Percentiles rank a stretch among this genome's conserved stretches.
These are phyloP conservation scores for Nyctereutes procyonoides DNA, from an alignment of 2,113 vertebrate genomes.

Conservation along the genomic window DNA sequence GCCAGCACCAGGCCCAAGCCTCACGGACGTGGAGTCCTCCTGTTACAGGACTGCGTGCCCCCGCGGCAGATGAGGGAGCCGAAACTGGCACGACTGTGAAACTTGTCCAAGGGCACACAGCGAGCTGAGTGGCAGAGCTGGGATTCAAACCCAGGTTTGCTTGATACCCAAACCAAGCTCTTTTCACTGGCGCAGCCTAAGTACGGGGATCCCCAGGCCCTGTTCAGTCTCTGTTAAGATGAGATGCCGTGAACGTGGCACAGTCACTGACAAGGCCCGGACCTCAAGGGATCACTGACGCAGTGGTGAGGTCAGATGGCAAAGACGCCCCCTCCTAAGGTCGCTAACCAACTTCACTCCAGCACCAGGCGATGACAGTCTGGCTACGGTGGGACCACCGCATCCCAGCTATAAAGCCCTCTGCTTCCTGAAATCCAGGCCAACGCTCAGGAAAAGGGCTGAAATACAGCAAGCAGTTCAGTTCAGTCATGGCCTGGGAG, in stretches of 20 bases:
- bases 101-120: neutral
- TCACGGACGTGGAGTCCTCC: neutral
- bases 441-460: neutral
- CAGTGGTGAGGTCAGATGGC: neutral
- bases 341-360: neutral
- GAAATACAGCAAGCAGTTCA: neutral
- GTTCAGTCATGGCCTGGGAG: neutral
- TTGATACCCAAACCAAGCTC: neutral
- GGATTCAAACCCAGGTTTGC: neutral
- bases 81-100: neutral
- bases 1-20: neutral
- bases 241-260: neutral
- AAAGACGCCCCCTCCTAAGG: neutral
- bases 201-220: neutral
- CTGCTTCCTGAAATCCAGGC: neutral
- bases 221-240: neutral
- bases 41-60: neutral
- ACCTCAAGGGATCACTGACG: neutral
- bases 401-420: neutral
- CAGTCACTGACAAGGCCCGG: neutral
- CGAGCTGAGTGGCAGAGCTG: neutral
- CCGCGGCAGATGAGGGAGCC: neutral
- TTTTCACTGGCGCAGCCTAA: neutral
- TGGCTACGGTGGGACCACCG: neutral
- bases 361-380: neutral